phyloP scores from a whole-genome alignment of 2,113 vertebrate genomes.

The Jaculus jaculus region DNA sequence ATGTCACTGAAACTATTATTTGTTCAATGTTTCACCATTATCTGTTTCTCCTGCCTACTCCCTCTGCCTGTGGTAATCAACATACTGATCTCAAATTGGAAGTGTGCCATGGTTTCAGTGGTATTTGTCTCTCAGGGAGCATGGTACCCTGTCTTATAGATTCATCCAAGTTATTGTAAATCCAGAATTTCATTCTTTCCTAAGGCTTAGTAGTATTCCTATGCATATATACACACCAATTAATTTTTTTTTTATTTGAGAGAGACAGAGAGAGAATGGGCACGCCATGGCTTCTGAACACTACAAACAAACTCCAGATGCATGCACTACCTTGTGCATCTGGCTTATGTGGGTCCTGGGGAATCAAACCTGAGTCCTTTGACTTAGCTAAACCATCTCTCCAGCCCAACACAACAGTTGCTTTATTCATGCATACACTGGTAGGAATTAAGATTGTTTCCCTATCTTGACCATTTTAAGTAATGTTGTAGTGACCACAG shows the following conservation, averaged over 20 bases:
- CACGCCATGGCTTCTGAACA: too few relatives aligned
- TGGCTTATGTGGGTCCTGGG: too few relatives aligned
- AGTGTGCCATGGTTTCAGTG: background rate
- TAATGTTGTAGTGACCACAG: background rate
- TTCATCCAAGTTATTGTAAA: background rate
- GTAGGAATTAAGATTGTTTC: background rate
- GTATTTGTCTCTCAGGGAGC: background rate
- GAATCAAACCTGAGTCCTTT: too few relatives aligned
- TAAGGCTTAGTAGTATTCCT: background rate
- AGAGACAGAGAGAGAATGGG: too few relatives aligned
- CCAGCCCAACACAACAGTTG: background rate
- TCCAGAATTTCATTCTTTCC: background rate
- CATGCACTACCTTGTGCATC: too few relatives aligned
- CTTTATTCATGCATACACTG: background rate
- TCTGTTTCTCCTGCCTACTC: background rate
- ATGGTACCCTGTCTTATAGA: background rate
- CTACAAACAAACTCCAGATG: too few relatives aligned
- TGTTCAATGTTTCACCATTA: background rate
- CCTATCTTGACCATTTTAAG: background rate
- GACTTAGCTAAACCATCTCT: too few relatives aligned
- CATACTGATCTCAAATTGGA: background rate
- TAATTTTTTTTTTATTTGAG: too few relatives aligned
- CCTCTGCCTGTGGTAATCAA: background rate
- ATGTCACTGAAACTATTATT: background rate
- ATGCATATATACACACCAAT: background rate